Base-by-base conservation (phyloP, 2,888 invertebrate species). In the Dynastes grantii region DNA sequence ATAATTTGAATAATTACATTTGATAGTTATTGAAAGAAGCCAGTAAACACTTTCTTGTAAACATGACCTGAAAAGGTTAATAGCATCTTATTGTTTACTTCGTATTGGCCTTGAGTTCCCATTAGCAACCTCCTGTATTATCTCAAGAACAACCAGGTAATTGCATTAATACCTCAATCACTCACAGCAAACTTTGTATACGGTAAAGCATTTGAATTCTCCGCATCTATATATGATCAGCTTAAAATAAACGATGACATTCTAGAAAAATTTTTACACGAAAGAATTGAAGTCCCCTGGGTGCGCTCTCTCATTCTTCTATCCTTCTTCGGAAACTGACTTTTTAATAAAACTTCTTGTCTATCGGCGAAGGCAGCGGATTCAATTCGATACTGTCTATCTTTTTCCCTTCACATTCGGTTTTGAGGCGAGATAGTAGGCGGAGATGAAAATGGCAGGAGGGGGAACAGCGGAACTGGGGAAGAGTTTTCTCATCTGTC, bases 281-380 rank as follows among this genome's bases (percentile, higher is more conserved):
- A 49, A 51, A 55, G 67, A 68, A 68, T 68, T 77, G 76, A 77
- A 55, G 53, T 77, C 55, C 6, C 27, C 13, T 32, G 32, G 32
- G 32, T 32, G 13, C 29, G 27, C 27, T 27, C 68, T 16, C 27
- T 68, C 68, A 40, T 67, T 67, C 37, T 40, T 40, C 45, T 67
- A 67, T 58, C 5, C 27, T 9, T 13, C 68, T 51, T 51, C 29
- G 27, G 76, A 77, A 51, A 58, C 16, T 77, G 67, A 67, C 67
- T 67, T 68, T 77, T 77, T 77, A 77, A 77, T 77, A 77, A 77
- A 77, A 77, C 37, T 76, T 77, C 76, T 77, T 75, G 67, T 68
- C 76, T 68, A 55, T 77, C 68, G 27, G 65, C 58, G 76, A 32
- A 32, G 68, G 68, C 68, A n/a, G 51, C 51, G 40, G 37, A 76